Base-by-base conservation (phyloP, 2,888 invertebrate species). In the Pemphredon lugubris region DNA sequence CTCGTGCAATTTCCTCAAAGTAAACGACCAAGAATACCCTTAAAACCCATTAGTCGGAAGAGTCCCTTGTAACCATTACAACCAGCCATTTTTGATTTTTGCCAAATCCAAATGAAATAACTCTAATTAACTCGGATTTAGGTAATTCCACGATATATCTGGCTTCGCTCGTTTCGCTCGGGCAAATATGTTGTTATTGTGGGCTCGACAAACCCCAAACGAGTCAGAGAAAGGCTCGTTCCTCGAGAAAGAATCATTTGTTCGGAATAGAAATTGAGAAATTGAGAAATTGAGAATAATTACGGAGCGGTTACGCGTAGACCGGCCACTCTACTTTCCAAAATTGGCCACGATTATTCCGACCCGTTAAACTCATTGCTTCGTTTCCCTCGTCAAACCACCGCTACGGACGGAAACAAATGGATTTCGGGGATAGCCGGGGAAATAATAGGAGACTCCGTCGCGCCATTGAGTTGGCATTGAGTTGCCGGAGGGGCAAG, bases 341-440 rank as follows among this genome's bases (percentile, higher is more conserved):
- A 45, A 61, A 77, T 74, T 77, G 71, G 53, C 71, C 42, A 18
- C 20, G 53, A 66, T n/a, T n/a, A n/a, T 75, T 77, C 69, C 63
- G 40, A 45, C 26, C 72, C 40, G 66, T 77, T 72, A 53, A 72
- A 51, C 45, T 65, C 47, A 30, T 54, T 61, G 59, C 45, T 47
- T 50, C 50, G 53, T 50, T 70, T 70, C 51, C 68, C 63, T 47
- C 54, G 58, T 14, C 53, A 16, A 44, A 14, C 5, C 26, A 18
- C 4, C 23, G 6, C 39, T 14, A 16, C 39, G 26, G 47, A 47
- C 40, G 23, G 55, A 73, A 67, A 77, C 53, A 59, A 70, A 73
- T 75, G 77, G 64, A 47, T 60, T 54, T 58, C 44, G 26, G 66
- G 40, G 18, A 18, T 20, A 55, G 23, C 30, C 30, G 18, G 44